Conservation (phyloP, 2,797 vertebrate species). For the Gambusia yucatana region DNA sequence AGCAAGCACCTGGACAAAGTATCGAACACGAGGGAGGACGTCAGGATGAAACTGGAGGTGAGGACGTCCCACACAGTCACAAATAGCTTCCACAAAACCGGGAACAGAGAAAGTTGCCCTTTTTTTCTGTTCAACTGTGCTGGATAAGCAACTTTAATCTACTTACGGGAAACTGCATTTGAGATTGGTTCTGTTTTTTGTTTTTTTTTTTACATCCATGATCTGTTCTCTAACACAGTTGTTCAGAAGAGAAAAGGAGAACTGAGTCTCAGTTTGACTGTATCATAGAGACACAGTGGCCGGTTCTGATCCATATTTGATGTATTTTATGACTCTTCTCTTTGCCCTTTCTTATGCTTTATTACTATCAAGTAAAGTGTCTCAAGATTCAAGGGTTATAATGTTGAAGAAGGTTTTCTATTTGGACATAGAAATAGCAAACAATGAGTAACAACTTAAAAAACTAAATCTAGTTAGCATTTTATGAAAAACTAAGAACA, state of each 20-base stretch:
- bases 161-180: background rate
- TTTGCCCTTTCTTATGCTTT: background rate
- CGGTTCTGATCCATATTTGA: background rate
- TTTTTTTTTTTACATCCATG: background rate
- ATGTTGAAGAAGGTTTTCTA: background rate
- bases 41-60: constrained; percentile 92
- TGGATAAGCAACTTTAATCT: background rate
- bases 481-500: too few species aligned
- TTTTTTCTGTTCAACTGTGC: background rate
- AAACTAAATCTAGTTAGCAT: background rate
- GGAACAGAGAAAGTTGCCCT: background rate
- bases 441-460: background rate
- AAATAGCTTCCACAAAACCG: background rate
- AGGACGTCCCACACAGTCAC: constrained; percentile 23
- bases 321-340: background rate
- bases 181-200: background rate
- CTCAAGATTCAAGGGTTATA: background rate
- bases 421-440: background rate
- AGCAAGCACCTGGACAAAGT: constrained; percentile 88
- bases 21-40: constrained; percentile 79
- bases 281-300: background rate
- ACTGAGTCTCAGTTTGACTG: background rate
- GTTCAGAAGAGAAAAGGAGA: background rate
- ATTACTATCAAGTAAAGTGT: background rate
- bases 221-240: background rate